Base-by-base conservation (phyloP, 2,888 invertebrate genomes). In the Eurytoma californica region DNA sequence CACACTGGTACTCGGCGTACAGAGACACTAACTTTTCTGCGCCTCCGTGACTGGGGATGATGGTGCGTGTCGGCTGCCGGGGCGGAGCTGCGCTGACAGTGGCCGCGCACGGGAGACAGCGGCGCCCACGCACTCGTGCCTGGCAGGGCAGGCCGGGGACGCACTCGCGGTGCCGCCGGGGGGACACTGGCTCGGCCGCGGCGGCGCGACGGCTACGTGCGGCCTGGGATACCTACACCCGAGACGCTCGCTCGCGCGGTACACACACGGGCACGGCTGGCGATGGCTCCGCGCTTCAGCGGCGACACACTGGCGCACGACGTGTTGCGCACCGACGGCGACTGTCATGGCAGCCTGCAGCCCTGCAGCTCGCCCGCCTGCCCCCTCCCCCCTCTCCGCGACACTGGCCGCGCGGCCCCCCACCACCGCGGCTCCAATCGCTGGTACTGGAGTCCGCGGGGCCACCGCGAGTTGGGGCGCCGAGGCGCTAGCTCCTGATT, bases 331-430 rank as follows among this genome's bases (percentile, higher is more conserved):
- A 79, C 79, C 79, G 79, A 81, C 79, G 82, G 83, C 81, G 83
- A 86, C 85, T 85, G 83, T 85, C 86, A 86, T 86, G 85, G 84
- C 85, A 86, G 86, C 82, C 61, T 61, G 77, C 77, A 69, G 63
- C 70, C 61, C 73, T n/a, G 47, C 63, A 13, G 66, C 63, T 66
- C 39, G 14, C 2, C 9, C 7, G 5, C 20, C 58, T 16, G 14
- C 67, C 14, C 49, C 24, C 28, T 18, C 39, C 39, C 18, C 14
- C 51, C 24, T 57, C 51, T 65, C 57, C 3, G 57, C 39, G 39
- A 39, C 0, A 39, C 39, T 39, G 49, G 39, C 51, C 24, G 28
- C 55, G 24, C 20, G 18, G 16, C 20, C 13, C 68, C n/a, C 16
- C 28, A 30, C 61, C 18, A 7, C 2, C 12, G 9, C n/a, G n/a